Evolutionary conservation across 2,113 vertebrate species (phyloP).

Genomic region (Leucopternis melanops): DNA sequence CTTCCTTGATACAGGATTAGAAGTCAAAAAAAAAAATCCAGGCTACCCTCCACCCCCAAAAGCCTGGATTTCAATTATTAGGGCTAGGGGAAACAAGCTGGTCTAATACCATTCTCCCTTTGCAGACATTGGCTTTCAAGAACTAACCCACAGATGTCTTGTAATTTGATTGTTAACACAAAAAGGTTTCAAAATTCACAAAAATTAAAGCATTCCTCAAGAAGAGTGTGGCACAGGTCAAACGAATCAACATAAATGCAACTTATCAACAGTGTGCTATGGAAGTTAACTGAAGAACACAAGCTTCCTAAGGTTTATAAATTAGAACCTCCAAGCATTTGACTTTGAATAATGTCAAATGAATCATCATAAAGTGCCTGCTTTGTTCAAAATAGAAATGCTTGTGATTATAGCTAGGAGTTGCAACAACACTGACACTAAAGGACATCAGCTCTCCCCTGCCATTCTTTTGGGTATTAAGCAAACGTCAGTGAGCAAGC

Average conservation of each 20-base stretch:
- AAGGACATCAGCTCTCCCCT: neutral
- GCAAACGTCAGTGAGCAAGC: neutral
- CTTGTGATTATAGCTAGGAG: neutral
- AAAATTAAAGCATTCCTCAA: neutral
- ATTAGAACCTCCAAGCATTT: neutral
- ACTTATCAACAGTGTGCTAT: neutral
- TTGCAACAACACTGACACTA: neutral
- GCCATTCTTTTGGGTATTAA: neutral
- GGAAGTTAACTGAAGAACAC: neutral
- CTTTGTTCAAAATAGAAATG: neutral
- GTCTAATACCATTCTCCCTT: neutral
- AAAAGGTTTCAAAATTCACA: neutral
- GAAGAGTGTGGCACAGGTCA: rapidly evolving
- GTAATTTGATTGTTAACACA: neutral
- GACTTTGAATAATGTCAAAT: neutral
- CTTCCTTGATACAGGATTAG: neutral
- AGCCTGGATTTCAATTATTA: neutral
- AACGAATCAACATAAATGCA: neutral
- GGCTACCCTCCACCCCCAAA: neutral
- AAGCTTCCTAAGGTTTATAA: neutral
- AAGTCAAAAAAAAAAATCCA: neutral
- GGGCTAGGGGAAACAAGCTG: neutral
- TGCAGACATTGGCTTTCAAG: neutral
- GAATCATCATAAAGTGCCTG: neutral
- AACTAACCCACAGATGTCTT: neutral